A percentile compares a stretch with the other conserved stretches of the same genome.
These are phyloP conservation scores for Campopleginae sp. DNA, from an alignment of 2,888 invertebrate species.

Conservation along the genomic window DNA sequence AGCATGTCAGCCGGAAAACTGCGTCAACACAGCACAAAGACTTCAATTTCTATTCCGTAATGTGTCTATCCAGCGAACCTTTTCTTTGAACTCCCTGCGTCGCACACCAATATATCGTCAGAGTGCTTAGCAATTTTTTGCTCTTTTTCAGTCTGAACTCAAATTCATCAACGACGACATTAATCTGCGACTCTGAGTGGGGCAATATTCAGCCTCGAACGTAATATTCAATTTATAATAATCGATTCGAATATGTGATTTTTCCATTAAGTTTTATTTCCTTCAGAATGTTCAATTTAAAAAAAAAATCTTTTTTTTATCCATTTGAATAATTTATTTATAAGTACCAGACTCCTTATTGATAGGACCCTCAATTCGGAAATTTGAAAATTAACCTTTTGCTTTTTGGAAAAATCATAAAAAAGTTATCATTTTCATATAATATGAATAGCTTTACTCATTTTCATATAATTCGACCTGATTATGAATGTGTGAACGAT, in stretches of 20 bases:
- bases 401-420: neutral
- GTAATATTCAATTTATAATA: too few relatives aligned
- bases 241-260: too few relatives aligned
- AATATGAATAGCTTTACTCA: neutral
- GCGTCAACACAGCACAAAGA: conserved; percentile 1
- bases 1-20: conserved; percentile 24
- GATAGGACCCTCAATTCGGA: neutral
- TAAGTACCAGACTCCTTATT: neutral
- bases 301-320: too few relatives aligned
- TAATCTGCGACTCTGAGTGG: too few relatives aligned
- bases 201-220: too few relatives aligned
- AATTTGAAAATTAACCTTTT: neutral
- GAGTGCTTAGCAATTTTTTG: neutral
- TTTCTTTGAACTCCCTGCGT: neutral
- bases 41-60: conserved; percentile 16
- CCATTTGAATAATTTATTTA: too few relatives aligned
- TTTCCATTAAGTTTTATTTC: too few relatives aligned
- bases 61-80: neutral
- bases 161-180: too few relatives aligned
- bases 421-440: neutral
- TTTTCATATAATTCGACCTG: neutral
- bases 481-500: neutral
- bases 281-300: too few relatives aligned
- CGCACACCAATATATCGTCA: conserved; percentile 2
- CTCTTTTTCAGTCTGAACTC: neutral